Evolutionary conservation across 2,113 vertebrate genomes (phyloP), one percentile per base, ranked within the genome.

Genomic region (Bos indicus): DNA sequence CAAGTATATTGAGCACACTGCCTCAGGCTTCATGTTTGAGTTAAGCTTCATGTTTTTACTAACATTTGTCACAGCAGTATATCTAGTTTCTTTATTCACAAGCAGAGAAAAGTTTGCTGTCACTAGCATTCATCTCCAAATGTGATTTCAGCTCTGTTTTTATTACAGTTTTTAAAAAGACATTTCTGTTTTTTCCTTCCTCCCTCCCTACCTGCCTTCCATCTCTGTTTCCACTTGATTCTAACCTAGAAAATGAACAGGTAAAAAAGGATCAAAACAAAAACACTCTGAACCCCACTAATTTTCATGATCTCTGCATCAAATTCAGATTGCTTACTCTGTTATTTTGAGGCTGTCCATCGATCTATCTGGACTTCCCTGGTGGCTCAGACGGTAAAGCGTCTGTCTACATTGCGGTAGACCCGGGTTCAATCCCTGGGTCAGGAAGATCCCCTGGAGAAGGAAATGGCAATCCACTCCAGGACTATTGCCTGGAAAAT

Each of bases 11-110:
- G 40, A 40, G 40, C 40, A 40, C 40, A 40, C 40, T 40, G 40
- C 40, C 40, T 40, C 40, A 40, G 28, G 77, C 46, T 88, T 92
- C 62, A 67, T 91, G 78, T 95, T 95, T 98, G 56, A 95, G 52
- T 77, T 92, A 93, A 88, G 28, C 59, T 81, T 95, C 54, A 80
- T 89, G 67, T 25, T 94, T 48, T 74, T 91, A 74, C 94, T 96
- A 91, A 95, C 48, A 30, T 92, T 95, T 93, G 59, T 28, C 54
- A 56, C 33, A 88, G 56, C 26, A 86, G 16, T 87, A 57, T 90
- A 90, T 83, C 96, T 91, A 36, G 59, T 67, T 96, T 97, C 74
- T 95, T 86, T 46, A 95, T 94, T 88, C 56, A 96, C 56, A 96
- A 89, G 23, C 89, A 67, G 59, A 92, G 43, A 90, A 93, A 91